Conservation (phyloP, 2,888 invertebrate species). For the Cheilosia scutellata region DNA sequence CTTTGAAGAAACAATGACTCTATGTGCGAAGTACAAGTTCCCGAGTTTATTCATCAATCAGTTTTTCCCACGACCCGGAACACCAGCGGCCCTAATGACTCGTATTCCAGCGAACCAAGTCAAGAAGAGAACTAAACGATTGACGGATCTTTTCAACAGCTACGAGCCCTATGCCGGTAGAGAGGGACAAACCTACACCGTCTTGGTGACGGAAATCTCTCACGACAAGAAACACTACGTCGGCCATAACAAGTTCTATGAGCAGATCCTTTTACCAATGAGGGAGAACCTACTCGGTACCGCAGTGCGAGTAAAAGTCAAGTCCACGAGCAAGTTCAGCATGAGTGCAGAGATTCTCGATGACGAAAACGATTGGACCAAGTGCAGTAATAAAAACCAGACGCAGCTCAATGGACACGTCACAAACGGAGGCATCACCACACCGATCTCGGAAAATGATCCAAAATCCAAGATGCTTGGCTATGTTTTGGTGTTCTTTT, state of each 20-base stretch:
- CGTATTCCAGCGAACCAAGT: slow-evolving; percentile 94
- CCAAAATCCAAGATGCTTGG: slow-evolving; percentile 40
- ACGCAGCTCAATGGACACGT: slow-evolving; percentile 29
- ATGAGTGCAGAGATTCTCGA: slow-evolving; percentile 89
- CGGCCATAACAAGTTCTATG: slow-evolving; percentile 97
- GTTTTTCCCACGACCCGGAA: slow-evolving; percentile 98
- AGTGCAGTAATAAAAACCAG: slow-evolving; percentile 75
- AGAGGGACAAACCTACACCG: slow-evolving; percentile 86
- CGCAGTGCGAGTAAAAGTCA: slow-evolving; percentile 91
- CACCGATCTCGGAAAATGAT: background rate
- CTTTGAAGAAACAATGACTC: slow-evolving; percentile 93
- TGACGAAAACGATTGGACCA: slow-evolving; percentile 86
- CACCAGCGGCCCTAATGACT: slow-evolving; percentile 96
- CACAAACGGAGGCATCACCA: slow-evolving; percentile 7
- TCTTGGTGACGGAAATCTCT: slow-evolving; percentile 96
- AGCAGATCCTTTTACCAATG: slow-evolving; percentile 95
- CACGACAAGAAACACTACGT: slow-evolving; percentile 96
- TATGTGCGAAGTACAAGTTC: slow-evolving; percentile 95
- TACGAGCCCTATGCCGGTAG: slow-evolving; percentile 93
- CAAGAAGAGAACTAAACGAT: slow-evolving; percentile 93
- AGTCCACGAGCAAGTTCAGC: slow-evolving; percentile 89
- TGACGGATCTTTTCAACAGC: slow-evolving; percentile 95
- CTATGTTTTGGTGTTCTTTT: slow-evolving; percentile 40
- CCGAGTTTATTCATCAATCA: slow-evolving; percentile 99
- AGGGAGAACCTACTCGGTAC: slow-evolving; percentile 92